Conservation (phyloP, 1,140 invertebrate species). For the Oryctes rhinoceros region DNA sequence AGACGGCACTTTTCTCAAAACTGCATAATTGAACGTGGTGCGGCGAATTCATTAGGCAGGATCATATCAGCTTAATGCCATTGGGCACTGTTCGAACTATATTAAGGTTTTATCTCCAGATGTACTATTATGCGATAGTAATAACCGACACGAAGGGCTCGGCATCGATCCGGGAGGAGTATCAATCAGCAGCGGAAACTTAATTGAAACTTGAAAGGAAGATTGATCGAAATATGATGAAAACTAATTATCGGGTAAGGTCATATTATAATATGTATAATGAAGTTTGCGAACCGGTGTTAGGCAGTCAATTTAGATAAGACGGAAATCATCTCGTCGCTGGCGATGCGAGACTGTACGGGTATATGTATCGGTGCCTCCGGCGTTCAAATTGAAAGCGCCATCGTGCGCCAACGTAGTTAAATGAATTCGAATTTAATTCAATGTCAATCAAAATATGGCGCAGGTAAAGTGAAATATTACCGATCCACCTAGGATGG, state of each 20-base stretch:
- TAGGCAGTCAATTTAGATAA: conserved; percentile 34
- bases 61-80: conserved; percentile 43
- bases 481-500: too few species aligned
- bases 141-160: not conserved
- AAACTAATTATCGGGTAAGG: conserved; percentile 21
- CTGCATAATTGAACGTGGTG: too few species aligned
- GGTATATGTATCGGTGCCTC: not conserved
- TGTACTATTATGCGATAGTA: not conserved
- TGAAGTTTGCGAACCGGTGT: conserved; percentile 17
- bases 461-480: not conserved
- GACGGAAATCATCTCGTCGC: not conserved
- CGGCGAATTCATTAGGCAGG: too few species aligned
- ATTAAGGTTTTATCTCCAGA: conserved; percentile 7
- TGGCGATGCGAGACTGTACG: not conserved
- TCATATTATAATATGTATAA: not conserved
- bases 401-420: not conserved
- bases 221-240: conserved; percentile 30
- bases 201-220: conserved; percentile 35
- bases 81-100: not conserved
- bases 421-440: conserved; percentile 7
- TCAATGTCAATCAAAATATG: not conserved
- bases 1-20: too few species aligned
- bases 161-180: not conserved
- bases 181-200: conserved; percentile 32
- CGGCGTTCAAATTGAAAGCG: conserved; percentile 17